A percentile compares a stretch with the other conserved stretches of the same genome.
Evolutionary conservation across 2,113 vertebrate genomes (phyloP).

Genomic region (Hippopotamus amphibius): DNA sequence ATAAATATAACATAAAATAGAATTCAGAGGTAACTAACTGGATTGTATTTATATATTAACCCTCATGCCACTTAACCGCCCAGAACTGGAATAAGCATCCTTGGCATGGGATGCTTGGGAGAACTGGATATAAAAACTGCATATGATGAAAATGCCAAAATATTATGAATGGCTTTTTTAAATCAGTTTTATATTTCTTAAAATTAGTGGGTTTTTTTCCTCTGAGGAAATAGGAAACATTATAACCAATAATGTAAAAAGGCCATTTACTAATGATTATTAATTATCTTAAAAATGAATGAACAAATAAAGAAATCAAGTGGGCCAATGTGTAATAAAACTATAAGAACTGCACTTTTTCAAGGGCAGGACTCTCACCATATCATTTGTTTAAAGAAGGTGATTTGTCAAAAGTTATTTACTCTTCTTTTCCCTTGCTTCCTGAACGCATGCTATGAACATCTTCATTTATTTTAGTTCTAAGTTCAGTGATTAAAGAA

Average conservation of each 20-base stretch:
- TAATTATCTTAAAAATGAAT: slow-evolving; percentile 41
- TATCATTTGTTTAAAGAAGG: slow-evolving; percentile 41
- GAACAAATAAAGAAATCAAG: slow-evolving; percentile 12
- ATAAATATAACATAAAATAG: not conserved
- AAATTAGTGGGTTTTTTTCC: not conserved
- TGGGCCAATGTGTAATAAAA: slow-evolving; percentile 36
- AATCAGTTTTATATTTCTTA: slow-evolving; percentile 4
- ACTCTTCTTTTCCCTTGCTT: slow-evolving; percentile 56
- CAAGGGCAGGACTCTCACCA: slow-evolving; percentile 2
- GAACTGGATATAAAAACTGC: not conserved
- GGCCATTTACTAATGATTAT: not conserved
- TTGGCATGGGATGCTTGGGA: not conserved
- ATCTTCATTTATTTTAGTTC: slow-evolving; percentile 70
- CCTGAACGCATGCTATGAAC: slow-evolving; percentile 47
- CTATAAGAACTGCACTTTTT: not conserved
- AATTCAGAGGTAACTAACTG: not conserved
- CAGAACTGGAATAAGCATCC: not conserved
- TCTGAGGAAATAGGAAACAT: not conserved
- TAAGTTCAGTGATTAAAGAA: slow-evolving; percentile 70
- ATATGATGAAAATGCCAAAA: not conserved
- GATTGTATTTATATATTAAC: not conserved
- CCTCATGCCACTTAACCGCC: not conserved
- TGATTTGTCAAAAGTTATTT: slow-evolving; percentile 72
- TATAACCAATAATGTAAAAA: not conserved
- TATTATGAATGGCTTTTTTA: not conserved